Percentiles rank a stretch among this genome's conserved stretches.
Evolutionary conservation across 2,888 invertebrate genomes (phyloP).

Genomic region (Caenorhabditis panamensis): DNA sequence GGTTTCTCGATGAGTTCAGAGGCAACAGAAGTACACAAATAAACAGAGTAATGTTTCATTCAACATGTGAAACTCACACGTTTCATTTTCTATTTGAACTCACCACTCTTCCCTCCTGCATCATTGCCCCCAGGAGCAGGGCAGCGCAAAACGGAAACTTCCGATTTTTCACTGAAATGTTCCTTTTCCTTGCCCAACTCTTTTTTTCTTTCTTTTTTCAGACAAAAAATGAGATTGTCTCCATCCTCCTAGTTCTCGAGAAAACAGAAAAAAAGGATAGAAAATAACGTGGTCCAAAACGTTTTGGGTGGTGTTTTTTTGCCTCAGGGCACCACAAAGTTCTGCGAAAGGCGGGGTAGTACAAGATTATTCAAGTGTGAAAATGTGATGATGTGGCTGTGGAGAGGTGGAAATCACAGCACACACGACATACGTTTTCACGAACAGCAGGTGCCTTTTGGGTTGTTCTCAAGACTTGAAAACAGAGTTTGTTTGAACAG

Average conservation of each 20-base stretch:
- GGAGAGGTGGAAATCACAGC: background rate
- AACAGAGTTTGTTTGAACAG: background rate
- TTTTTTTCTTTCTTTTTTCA: background rate
- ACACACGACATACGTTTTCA: background rate
- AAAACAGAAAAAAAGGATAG: background rate
- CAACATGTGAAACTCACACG: conserved; percentile 10
- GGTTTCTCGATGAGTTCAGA: background rate
- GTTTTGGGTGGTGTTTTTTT: background rate
- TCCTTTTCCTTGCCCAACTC: too few species aligned
- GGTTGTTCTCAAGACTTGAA: background rate
- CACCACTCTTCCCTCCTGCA: too few species aligned
- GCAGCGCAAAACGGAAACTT: too few species aligned
- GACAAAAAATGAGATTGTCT: too few species aligned
- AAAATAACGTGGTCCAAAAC: background rate
- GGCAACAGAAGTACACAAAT: background rate
- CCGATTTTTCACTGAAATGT: too few species aligned
- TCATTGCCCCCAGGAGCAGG: too few species aligned
- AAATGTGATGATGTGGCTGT: too few species aligned
- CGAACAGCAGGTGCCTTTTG: background rate
- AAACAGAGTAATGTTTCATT: conserved; percentile 20
- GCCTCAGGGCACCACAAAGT: background rate
- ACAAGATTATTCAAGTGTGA: background rate
- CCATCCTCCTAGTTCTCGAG: background rate
- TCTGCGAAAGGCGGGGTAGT: background rate
- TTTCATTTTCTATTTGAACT: background rate